These are phyloP conservation scores for Apostichopus californicus DNA, from an alignment of 35 echinoderm and acorn worm genomes.

Conservation along the genomic window DNA sequence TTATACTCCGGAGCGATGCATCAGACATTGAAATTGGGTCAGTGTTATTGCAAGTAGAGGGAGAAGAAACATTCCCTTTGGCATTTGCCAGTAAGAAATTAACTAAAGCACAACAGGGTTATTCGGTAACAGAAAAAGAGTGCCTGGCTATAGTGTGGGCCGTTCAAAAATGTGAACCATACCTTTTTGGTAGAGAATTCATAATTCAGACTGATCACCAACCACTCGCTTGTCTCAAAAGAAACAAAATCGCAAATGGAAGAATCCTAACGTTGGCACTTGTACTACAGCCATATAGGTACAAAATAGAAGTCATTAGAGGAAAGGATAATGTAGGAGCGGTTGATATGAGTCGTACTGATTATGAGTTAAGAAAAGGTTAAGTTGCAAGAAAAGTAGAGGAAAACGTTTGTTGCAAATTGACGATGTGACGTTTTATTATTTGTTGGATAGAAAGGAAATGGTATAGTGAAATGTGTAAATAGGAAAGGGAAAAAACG, in stretches of 20 bases:
- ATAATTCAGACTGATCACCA: slow-evolving; percentile 13
- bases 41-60: neutral
- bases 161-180: neutral
- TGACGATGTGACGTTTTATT: too few species aligned
- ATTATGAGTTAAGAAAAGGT: too few species aligned
- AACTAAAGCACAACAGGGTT: neutral
- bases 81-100: slow-evolving; percentile 31
- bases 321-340: neutral
- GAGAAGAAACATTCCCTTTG: neutral
- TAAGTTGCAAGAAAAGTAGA: too few species aligned
- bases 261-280: neutral
- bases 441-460: too few species aligned
- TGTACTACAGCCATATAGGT: neutral
- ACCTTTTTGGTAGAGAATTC: slow-evolving; percentile 11
- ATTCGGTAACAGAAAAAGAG: neutral
- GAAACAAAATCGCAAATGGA: neutral
- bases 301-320: neutral
- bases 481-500: too few species aligned
- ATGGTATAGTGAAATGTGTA: too few species aligned
- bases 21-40: neutral
- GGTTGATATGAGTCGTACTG: neutral
- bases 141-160: neutral
- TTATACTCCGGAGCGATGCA: neutral
- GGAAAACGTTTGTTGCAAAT: too few species aligned
- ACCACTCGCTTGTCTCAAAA: neutral